A percentile compares a stretch with the other conserved stretches of the same genome.
Evolutionary conservation across 2,797 vertebrate genomes (phyloP).

Genomic region (Pseudomugil gertrudae): DNA sequence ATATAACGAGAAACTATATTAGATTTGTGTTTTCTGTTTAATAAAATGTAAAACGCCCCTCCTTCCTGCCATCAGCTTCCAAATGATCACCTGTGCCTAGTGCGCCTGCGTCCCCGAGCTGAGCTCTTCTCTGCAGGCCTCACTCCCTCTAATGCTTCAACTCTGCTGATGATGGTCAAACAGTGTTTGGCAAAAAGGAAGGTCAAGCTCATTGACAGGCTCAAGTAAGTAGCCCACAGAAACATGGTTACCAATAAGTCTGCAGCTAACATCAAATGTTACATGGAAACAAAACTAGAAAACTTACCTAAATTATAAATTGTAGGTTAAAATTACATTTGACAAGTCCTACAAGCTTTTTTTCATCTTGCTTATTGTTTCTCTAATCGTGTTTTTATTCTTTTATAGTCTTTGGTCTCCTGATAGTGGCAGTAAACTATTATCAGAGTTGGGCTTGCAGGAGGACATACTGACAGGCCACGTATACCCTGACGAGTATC

Average conservation of each 20-base stretch:
- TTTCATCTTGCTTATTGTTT: conserved; percentile 2
- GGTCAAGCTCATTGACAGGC: conserved; percentile 81
- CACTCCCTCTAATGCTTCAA: conserved; percentile 81
- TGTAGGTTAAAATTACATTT: not conserved
- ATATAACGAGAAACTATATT: not conserved
- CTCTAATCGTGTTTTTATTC: not conserved
- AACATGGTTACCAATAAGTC: not conserved
- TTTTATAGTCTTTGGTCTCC: conserved; percentile 86
- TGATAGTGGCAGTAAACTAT: conserved; percentile 74
- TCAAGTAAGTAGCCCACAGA: conserved; percentile 84
- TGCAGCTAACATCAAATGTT: not conserved
- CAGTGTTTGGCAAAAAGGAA: conserved; percentile 89
- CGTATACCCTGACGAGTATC: conserved; percentile 88
- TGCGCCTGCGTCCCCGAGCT: conserved; percentile 86
- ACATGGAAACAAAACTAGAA: conserved; percentile 1
- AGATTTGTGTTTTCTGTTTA: not conserved
- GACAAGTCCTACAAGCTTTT: not conserved
- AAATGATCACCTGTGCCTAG: conserved; percentile 87
- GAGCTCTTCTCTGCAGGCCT: conserved; percentile 87
- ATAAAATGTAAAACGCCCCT: not conserved
- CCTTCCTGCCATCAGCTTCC: conserved; percentile 52
- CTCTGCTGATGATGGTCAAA: conserved; percentile 90
- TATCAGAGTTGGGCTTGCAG: conserved; percentile 78
- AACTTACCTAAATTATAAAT: not conserved
- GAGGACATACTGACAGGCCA: conserved; percentile 75